Evolutionary conservation across 2,113 vertebrate genomes (phyloP).

Genomic region (Promerops cafer): DNA sequence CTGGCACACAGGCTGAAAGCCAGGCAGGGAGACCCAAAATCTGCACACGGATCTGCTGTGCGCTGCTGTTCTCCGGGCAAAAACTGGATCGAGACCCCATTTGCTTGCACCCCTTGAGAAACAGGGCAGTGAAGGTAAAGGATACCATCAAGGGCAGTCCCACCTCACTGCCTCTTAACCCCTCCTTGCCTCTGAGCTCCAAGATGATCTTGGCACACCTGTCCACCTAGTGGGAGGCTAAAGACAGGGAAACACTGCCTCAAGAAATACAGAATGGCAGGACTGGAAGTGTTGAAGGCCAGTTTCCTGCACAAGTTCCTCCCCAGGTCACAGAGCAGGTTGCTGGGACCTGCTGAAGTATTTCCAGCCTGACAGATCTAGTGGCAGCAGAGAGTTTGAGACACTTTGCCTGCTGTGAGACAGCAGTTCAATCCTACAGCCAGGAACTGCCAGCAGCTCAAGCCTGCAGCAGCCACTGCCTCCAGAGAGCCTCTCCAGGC

Average conservation of each 20-base stretch:
- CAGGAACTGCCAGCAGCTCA: background rate
- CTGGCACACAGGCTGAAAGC: background rate
- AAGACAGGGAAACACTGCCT: background rate
- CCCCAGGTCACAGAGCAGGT: background rate
- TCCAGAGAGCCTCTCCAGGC: background rate
- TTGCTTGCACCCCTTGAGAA: background rate
- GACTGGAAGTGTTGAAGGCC: background rate
- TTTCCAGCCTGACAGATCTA: background rate
- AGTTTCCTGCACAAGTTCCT: background rate
- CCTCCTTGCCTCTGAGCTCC: background rate
- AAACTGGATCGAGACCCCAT: background rate
- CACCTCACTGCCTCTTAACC: background rate
- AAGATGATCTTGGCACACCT: background rate
- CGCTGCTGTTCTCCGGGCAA: background rate
- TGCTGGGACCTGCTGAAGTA: constrained; percentile 13
- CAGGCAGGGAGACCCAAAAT: constrained; percentile 7
- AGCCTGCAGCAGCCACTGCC: constrained; percentile 6
- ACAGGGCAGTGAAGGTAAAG: background rate
- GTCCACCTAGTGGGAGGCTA: rapidly evolving
- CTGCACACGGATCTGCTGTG: rapidly evolving
- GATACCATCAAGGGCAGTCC: background rate
- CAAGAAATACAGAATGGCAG: background rate
- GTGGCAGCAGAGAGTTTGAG: background rate
- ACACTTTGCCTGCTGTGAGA: constrained; percentile 15
- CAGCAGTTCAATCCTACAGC: constrained; percentile 28